Conservation (phyloP, 1,140 invertebrate genomes). For the Rhyacophila brunnea region DNA sequence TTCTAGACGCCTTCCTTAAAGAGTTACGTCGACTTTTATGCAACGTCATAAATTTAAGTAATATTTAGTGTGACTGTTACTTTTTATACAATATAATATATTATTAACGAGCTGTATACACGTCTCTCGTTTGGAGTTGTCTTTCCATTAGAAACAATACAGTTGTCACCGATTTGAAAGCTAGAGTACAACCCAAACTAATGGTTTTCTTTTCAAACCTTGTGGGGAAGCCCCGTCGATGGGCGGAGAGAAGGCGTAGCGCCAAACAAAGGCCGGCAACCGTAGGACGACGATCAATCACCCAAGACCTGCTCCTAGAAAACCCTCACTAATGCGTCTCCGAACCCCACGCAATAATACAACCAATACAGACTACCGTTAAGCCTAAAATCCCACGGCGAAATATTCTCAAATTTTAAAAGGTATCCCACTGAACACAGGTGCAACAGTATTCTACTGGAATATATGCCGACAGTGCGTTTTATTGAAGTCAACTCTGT, state of each 20-base stretch:
- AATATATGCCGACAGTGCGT: not conserved
- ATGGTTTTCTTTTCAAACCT: slow-evolving; percentile 20
- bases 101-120: too few species aligned
- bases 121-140: too few species aligned
- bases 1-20: too few species aligned
- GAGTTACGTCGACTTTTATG: too few species aligned
- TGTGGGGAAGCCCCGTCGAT: slow-evolving; percentile 1
- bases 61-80: too few species aligned
- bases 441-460: not conserved
- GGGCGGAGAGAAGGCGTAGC: not conserved
- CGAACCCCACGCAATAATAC: slow-evolving; percentile 1
- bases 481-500: slow-evolving; percentile 11
- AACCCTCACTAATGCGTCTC: slow-evolving; percentile 9
- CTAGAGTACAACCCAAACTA: slow-evolving; percentile 1
- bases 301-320: not conserved
- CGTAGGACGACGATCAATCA: slow-evolving; percentile 10
- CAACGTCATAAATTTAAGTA: too few species aligned
- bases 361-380: not conserved
- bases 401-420: slow-evolving; percentile 11
- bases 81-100: too few species aligned
- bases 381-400: slow-evolving; percentile 6
- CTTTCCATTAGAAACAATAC: not conserved
- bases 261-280: slow-evolving; percentile 7
- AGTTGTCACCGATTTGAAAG: not conserved
- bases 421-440: slow-evolving; percentile 7